These are phyloP conservation scores for Diplosoma virens DNA, from an alignment of 23 tunicate species.

Conservation along the genomic window DNA sequence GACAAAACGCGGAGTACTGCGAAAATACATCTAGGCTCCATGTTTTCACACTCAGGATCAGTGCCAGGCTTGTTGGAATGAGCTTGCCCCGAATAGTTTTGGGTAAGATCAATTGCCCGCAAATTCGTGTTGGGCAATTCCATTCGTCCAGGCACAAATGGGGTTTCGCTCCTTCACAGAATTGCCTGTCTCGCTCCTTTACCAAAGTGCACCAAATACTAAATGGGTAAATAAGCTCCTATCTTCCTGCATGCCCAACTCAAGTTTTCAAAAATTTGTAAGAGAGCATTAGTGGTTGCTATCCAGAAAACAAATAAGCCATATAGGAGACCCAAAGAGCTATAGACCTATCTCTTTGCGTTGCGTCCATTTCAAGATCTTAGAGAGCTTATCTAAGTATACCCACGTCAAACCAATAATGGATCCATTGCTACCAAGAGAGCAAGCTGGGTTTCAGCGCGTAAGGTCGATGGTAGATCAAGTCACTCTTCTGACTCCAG, in stretches of 20 bases:
- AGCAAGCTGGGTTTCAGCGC: constrained; percentile 1
- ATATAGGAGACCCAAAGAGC: not conserved
- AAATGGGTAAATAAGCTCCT: no score
- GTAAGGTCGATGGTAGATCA: not conserved
- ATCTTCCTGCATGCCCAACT: not conserved
- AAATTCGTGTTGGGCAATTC: no score
- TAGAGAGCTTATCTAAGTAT: not conserved
- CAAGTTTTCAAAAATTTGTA: not conserved
- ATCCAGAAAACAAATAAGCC: constrained; percentile 6
- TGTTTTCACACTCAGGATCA: no score
- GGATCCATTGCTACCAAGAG: not conserved
- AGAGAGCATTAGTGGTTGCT: not conserved
- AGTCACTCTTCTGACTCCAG: constrained; percentile 4
- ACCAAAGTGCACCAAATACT: no score
- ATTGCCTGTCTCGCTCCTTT: no score
- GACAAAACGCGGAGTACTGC: no score
- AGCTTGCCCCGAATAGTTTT: no score
- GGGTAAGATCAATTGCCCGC: no score
- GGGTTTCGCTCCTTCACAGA: no score
- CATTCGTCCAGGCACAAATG: no score
- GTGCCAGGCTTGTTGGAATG: no score
- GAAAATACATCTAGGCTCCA: no score
- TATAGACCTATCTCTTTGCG: constrained; percentile 1
- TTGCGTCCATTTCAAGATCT: not conserved
- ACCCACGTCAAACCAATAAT: not conserved